Percentiles rank a stretch among this genome's conserved stretches.
These are phyloP conservation scores for Sabatieria punctata DNA, from an alignment of 2,888 invertebrate genomes.

Conservation along the genomic window DNA sequence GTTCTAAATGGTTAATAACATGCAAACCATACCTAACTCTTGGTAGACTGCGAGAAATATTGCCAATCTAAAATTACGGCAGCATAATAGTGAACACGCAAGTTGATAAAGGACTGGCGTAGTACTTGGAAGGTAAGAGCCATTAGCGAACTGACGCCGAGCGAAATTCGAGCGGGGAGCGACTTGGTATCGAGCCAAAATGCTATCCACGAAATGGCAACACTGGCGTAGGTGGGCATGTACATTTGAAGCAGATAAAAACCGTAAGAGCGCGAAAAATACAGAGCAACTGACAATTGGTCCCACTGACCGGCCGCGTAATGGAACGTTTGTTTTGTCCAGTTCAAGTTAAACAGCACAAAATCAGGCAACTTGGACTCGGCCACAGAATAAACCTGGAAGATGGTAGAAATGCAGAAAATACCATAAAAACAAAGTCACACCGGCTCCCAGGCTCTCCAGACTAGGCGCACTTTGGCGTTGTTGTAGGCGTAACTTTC, in stretches of 20 bases:
- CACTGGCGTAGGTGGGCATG: conserved; percentile 23
- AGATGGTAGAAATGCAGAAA: neutral
- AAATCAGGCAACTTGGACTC: conserved; percentile 25
- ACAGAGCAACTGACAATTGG: conserved; percentile 23
- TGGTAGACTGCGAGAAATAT: no score
- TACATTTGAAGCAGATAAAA: conserved; percentile 28
- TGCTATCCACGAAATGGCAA: conserved; percentile 22
- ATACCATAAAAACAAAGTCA: conserved; percentile 4
- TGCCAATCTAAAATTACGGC: no score
- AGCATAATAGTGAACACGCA: no score
- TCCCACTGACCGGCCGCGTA: conserved; percentile 28
- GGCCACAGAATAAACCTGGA: conserved; percentile 22
- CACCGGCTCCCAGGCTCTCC: conserved; percentile 25
- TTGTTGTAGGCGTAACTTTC: conserved; percentile 28
- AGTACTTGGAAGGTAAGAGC: no score
- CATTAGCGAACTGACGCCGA: conserved; percentile 22
- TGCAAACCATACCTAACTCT: no score
- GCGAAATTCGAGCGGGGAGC: conserved; percentile 23
- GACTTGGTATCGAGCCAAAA: conserved; percentile 27
- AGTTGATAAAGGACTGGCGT: no score
- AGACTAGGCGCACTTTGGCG: conserved; percentile 22
- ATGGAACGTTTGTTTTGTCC: conserved; percentile 24
- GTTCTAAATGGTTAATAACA: no score
- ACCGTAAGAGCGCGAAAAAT: conserved; percentile 24
- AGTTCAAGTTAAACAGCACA: conserved; percentile 19